Evolutionary conservation across 2,797 vertebrate species (phyloP).

Genomic region (Onychomys torridus): DNA sequence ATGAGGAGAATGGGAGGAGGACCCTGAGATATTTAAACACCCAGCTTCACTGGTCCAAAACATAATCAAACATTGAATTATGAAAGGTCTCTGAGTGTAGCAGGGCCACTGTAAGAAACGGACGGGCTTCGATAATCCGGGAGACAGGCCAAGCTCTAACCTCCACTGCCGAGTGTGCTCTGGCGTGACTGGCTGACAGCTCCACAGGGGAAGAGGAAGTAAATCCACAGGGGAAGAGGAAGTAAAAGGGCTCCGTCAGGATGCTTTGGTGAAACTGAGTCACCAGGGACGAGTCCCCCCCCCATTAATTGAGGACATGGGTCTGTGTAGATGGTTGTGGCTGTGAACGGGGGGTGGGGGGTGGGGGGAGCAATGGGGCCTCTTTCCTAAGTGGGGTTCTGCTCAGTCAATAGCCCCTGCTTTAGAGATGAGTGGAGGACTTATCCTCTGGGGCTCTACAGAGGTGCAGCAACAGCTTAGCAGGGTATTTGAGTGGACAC

Average conservation of each 20-base stretch:
- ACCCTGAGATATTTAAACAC: slow-evolving; percentile 58
- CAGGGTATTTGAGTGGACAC: too few species aligned
- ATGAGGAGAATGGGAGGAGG: not conserved
- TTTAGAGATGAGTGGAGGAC: not conserved
- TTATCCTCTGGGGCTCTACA: not conserved
- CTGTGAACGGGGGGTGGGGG: accelerated
- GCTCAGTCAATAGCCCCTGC: not conserved
- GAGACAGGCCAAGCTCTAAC: not conserved
- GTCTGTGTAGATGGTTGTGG: accelerated
- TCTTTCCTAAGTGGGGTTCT: not conserved
- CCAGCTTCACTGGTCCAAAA: not conserved
- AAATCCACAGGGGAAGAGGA: accelerated
- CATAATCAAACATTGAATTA: slow-evolving; percentile 44
- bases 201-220: accelerated
- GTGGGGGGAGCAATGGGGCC: too few species aligned
- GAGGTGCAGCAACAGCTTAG: not conserved
- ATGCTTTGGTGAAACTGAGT: accelerated
- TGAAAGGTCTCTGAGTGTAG: slow-evolving; percentile 34
- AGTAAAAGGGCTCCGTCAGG: accelerated
- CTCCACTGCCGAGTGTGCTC: too few species aligned
- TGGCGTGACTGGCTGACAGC: not conserved
- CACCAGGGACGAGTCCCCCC: accelerated
- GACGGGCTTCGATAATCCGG: not conserved
- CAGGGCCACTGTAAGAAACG: not conserved
- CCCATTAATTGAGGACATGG: not conserved